Base-by-base conservation (phyloP, 2,113 vertebrate genomes). In the Planiliza haematocheilus region DNA sequence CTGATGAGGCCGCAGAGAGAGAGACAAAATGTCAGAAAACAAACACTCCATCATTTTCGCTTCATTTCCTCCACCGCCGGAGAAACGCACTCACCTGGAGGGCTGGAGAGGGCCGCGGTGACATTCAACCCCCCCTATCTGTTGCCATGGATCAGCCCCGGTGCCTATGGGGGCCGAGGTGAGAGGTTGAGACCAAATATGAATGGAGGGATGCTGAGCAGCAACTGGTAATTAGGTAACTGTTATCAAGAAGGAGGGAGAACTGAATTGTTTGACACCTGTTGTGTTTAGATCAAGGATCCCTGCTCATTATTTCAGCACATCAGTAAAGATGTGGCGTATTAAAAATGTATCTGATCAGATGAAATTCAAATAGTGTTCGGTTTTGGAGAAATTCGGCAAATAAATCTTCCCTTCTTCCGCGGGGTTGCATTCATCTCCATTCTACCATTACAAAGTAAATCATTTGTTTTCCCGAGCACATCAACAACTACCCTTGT, bases 21-120 rank as follows among this genome's bases (percentile, higher is more conserved):
- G 85, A 91, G 86, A 90, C 82, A 86, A 95, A 93, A 89, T 95
- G 89, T 91, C 89, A 93, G 93, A 95, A 95, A 95, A 95, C 94
- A 95, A 96, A 96, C 93, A 94, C 93, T 95, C 92, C 92, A 95
- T 94, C 93, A 92, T 95, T 94, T 97, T 91, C 90, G 93, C 94
- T 94, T 96, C 94, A 93, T 94, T 96, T 95, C 93, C 91, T 92
- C 85, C 83, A 77, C 90, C 74, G 92, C 91, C 75, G 77, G 91
- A 86, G 93, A 93, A 92, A 93, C 89, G 93, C 90, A 93, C 94
- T 95, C 93, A 95, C 95, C 94, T 97, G 92, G 87, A 93, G 93
- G 92, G 85, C 75, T 83, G 90, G 90, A 88, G 91, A 88, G 91
- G 91, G 91, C 89, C 89, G 90, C 85, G 67, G 89, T 92, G 89